Evolutionary conservation across 2,113 vertebrate species (phyloP).

Genomic region (Micromys minutus): DNA sequence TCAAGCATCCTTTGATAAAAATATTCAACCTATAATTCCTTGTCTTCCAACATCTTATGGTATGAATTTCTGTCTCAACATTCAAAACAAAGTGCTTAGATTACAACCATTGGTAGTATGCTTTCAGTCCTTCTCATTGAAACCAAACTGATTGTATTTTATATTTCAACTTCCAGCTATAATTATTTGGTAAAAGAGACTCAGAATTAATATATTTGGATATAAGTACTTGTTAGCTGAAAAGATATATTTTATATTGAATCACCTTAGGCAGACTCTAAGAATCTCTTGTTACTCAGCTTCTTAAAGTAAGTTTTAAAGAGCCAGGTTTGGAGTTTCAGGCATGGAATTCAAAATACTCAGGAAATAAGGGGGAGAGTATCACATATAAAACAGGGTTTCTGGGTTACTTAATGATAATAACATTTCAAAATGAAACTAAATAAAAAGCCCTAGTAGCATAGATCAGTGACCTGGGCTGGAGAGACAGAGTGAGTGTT

Average conservation of each 20-base stretch:
- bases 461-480: not conserved
- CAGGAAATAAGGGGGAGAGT: not conserved
- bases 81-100: not conserved
- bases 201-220: not conserved
- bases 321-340: fast-evolving
- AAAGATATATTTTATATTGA: not conserved
- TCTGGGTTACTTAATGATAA: not conserved
- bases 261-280: not conserved
- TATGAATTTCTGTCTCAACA: not conserved
- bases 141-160: not conserved
- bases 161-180: not conserved
- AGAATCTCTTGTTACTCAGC: not conserved
- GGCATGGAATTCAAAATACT: not conserved
- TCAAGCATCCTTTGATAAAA: not conserved
- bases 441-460: too few relatives aligned
- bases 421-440: not conserved
- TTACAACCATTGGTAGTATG: not conserved
- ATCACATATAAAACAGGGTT: not conserved
- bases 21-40: not conserved
- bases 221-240: not conserved
- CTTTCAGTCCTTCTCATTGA: not conserved
- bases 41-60: not conserved
- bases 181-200: not conserved
- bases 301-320: not conserved
- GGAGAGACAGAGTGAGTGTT: not conserved